These are phyloP conservation scores for Numida meleagris DNA, from an alignment of 2,113 vertebrate genomes.

Conservation along the genomic window DNA sequence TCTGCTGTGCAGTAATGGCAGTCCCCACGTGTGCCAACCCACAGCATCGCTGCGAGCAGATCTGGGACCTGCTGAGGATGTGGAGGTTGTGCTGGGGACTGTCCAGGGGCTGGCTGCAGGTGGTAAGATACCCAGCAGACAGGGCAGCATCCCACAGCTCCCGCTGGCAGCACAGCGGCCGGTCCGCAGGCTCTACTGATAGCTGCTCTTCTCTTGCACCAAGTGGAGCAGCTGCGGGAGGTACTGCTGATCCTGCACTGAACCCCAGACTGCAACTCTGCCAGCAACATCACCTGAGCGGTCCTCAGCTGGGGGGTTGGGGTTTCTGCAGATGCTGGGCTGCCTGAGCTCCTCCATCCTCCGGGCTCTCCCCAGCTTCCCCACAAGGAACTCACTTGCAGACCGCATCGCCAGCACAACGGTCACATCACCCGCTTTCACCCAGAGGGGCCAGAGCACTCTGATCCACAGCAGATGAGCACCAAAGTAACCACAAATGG, in stretches of 20 bases:
- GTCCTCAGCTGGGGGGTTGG: neutral
- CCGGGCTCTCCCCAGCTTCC: fast-evolving
- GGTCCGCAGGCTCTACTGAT: neutral
- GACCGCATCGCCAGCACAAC: neutral
- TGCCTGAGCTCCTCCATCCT: neutral
- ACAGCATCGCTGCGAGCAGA: neutral
- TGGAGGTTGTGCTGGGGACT: neutral
- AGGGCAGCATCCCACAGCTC: too few species aligned
- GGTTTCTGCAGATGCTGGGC: neutral
- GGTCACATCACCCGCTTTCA: neutral
- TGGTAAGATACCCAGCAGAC: neutral
- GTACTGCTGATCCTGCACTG: fast-evolving
- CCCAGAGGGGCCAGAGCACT: neutral
- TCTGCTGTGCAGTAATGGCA: fast-evolving
- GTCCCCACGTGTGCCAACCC: fast-evolving
- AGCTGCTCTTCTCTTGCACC: too few species aligned
- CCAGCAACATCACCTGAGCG: fast-evolving
- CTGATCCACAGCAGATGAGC: fast-evolving
- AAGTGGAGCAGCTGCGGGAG: neutral
- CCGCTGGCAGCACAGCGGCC: too few species aligned
- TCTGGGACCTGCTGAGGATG: neutral
- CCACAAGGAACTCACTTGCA: fast-evolving
- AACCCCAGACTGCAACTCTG: neutral
- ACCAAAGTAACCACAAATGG: neutral
- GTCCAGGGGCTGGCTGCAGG: too few species aligned